Evolutionary conservation across 2,797 vertebrate genomes (phyloP), one percentile per base, ranked within the genome.

Genomic region (Acridotheres tristis): DNA sequence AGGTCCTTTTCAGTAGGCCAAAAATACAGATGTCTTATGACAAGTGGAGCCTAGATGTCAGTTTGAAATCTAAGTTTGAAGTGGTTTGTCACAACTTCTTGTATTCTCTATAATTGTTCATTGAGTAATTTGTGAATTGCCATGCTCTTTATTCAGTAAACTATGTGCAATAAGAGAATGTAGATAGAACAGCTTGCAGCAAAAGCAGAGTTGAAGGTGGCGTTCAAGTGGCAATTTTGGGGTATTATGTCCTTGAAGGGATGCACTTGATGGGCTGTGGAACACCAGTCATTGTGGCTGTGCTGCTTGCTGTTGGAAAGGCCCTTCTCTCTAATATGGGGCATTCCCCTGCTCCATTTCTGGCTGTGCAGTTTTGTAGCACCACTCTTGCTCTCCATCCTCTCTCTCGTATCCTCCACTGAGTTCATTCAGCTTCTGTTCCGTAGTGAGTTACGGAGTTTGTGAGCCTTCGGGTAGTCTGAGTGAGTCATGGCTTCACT

Each of bases 261-360:
- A 5, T 43, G 17, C 5, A 2, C 5, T 66, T 16, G 36, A 13
- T 11, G 6, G 21, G 3, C 34, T 61, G 45, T 85, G 62, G 53
- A 81, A 38, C 42, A 25, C 9, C 25, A 26, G 22, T 43, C 5
- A 3, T 1, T 6, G 27, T 11, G 32, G 29, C 47, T 47, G 4
- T 2, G 0, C 38, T 5, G 5, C 26, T 2, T 4, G 16, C 38
- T 57, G 8, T 48, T 54, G 42, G 13, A 50, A 80, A 42, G 11
- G 45, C 50, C 1, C 0, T 84, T 21, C 5, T 54, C 14, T 65
- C 11, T 59, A 13, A 22, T n/a, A 1, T 7, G 4, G 10, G 11
- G 2, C 32, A 7, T 75, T 82, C 16, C 10, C 6, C 13, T 48
- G 8, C 34, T 30, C 7, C 3, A 1, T 81, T 71, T 23, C 22